Conservation (phyloP, 2,888 invertebrate genomes). For the Campoplex capitator region DNA sequence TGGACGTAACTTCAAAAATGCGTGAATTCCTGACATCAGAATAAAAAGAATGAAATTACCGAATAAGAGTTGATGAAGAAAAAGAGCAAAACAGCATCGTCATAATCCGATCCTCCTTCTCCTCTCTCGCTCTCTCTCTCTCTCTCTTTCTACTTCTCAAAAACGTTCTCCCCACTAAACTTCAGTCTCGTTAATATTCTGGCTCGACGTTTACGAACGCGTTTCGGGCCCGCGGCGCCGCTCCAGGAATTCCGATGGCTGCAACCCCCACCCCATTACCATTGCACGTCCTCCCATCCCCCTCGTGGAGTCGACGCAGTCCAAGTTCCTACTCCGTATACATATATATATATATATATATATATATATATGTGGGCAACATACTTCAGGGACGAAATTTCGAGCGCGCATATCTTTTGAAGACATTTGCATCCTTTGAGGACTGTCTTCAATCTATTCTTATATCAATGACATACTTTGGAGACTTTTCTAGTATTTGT, state of each 20-base stretch:
- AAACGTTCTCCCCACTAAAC: constrained; percentile 30
- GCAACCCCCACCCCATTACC: constrained; percentile 48
- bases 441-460: too few species aligned
- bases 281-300: constrained; percentile 58
- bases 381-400: too few species aligned
- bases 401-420: too few species aligned
- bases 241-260: constrained; percentile 73
- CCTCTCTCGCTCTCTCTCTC: neutral
- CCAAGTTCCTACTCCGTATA: constrained; percentile 16
- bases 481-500: too few species aligned
- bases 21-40: neutral
- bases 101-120: neutral
- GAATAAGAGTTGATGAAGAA: neutral
- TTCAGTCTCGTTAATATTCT: constrained; percentile 71
- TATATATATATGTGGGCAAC: too few species aligned
- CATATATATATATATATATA: neutral
- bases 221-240: constrained; percentile 69
- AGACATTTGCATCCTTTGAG: too few species aligned
- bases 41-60: neutral
- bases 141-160: constrained; percentile 10
- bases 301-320: constrained; percentile 39
- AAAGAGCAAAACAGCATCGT: constrained; percentile 3
- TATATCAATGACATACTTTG: too few species aligned
- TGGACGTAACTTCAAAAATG: neutral
- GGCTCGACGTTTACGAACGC: constrained; percentile 73